phyloP scores from a whole-genome alignment of 2,888 invertebrate genomes.

The Muscina levida region DNA sequence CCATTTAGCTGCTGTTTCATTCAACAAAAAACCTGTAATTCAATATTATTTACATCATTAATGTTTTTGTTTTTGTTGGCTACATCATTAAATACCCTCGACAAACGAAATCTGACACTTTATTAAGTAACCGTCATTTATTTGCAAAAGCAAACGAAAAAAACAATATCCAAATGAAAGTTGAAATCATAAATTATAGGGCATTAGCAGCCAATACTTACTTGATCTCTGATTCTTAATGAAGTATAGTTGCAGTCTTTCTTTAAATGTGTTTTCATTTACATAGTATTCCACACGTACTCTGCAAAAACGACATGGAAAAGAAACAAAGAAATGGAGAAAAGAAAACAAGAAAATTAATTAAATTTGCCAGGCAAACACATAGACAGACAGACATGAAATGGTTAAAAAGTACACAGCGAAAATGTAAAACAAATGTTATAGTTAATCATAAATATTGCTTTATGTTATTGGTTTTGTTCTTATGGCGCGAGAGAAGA shows the following conservation, averaged over 20 bases:
- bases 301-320: slow-evolving; percentile 83
- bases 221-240: slow-evolving; percentile 99
- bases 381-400: background rate
- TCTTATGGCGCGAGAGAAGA: background rate
- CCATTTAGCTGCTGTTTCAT: no score
- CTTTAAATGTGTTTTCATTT: slow-evolving; percentile 99
- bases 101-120: no score
- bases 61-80: no score
- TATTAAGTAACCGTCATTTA: no score
- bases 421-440: slow-evolving; percentile 5
- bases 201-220: slow-evolving; percentile 88
- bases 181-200: no score
- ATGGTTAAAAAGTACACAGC: background rate
- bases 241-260: slow-evolving; percentile 98
- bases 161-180: no score
- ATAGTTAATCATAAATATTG: background rate
- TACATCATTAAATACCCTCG: no score
- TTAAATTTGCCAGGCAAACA: slow-evolving; percentile 22
- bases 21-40: no score
- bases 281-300: slow-evolving; percentile 99
- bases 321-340: slow-evolving; percentile 1
- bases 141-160: no score
- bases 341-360: slow-evolving; percentile 31
- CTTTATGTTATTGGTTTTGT: no score
- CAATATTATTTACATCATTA: no score